phyloP scores from a whole-genome alignment of 1,140 invertebrate genomes.

The Druon quercuslanigerum region DNA sequence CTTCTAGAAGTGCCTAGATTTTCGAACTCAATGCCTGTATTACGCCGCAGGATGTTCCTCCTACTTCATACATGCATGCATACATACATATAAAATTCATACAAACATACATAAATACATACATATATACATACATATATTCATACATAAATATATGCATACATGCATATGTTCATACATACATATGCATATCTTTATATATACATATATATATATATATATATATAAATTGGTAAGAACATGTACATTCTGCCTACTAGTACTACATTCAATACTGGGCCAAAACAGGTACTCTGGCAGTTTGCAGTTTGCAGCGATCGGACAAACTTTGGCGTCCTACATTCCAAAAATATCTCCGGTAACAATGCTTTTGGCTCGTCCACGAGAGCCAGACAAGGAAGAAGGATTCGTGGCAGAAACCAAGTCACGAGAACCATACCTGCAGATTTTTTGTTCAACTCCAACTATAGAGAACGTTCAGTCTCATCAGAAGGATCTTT shows the following conservation, averaged over 20 bases:
- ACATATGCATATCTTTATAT: no score
- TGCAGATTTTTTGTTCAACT: slow-evolving; percentile 8
- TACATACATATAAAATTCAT: neutral
- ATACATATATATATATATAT: neutral
- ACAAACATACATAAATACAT: neutral
- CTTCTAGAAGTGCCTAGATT: neutral
- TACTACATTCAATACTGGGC: neutral
- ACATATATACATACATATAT: neutral
- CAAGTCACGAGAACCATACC: slow-evolving; percentile 10
- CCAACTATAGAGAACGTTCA: neutral
- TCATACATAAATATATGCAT: no score
- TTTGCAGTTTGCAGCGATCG: slow-evolving; percentile 23
- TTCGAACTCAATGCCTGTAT: neutral
- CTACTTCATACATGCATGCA: neutral
- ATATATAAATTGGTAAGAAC: no score
- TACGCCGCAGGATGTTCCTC: slow-evolving; percentile 7
- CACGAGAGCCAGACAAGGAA: neutral
- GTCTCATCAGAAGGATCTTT: no score
- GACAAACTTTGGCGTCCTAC: slow-evolving; percentile 40
- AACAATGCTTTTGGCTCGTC: slow-evolving; percentile 35
- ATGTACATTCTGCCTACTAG: no score
- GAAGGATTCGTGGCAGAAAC: neutral
- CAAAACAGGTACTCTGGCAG: slow-evolving; percentile 16
- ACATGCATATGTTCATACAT: neutral
- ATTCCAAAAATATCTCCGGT: slow-evolving; percentile 46